Conservation (phyloP, 64 coral and sea anemone species). For the Porites australiensis region DNA sequence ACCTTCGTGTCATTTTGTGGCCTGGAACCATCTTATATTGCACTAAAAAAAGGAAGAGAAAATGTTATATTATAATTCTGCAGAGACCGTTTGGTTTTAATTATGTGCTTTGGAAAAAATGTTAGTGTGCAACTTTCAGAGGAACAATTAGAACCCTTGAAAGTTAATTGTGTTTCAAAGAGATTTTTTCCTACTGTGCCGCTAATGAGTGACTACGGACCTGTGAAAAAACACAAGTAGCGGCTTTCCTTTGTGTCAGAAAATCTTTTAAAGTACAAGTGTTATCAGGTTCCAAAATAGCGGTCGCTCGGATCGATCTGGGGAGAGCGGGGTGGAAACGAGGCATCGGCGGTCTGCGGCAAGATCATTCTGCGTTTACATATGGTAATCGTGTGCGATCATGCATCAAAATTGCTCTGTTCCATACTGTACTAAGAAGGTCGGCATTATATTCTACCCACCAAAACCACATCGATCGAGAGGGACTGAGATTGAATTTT, state of each 20-base stretch:
- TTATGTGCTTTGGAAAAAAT: not conserved
- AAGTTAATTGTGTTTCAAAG: not conserved
- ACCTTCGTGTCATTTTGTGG: not conserved
- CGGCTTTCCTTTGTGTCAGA: slow-evolving; percentile 3
- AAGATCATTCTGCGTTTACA: slow-evolving; percentile 21
- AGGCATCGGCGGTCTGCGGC: not conserved
- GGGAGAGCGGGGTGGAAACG: too few relatives aligned
- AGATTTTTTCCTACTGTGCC: not conserved
- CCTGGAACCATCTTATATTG: too few relatives aligned
- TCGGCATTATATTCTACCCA: too few relatives aligned
- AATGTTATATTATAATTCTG: not conserved
- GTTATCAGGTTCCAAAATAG: not conserved
- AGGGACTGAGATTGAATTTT: too few relatives aligned
- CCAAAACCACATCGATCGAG: too few relatives aligned
- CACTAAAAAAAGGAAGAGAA: too few relatives aligned
- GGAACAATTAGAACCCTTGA: not conserved
- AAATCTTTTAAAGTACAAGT: not conserved
- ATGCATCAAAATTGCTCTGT: slow-evolving; percentile 72
- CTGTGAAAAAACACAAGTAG: slow-evolving; percentile 31
- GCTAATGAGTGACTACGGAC: not conserved
- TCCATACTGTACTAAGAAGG: slow-evolving; percentile 55
- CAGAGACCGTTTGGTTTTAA: not conserved
- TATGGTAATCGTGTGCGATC: slow-evolving; percentile 58
- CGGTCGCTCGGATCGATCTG: too few relatives aligned
- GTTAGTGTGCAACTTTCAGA: not conserved